phyloP scores from a whole-genome alignment of 2,888 invertebrate species.

The Cyclophora albipunctata region DNA sequence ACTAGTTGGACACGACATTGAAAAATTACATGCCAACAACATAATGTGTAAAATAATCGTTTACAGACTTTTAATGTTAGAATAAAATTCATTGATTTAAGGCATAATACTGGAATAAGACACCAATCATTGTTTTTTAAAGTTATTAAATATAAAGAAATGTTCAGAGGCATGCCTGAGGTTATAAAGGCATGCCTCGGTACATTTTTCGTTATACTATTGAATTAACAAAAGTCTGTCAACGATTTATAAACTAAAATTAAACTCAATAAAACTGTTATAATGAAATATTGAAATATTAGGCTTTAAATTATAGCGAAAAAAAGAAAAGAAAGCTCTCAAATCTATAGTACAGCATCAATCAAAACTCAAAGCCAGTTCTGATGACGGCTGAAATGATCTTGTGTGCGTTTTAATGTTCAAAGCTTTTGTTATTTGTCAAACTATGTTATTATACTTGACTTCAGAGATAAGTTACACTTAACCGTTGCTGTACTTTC shows the following conservation, averaged over 20 bases:
- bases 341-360: constrained; percentile 65
- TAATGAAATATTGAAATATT: constrained; percentile 55
- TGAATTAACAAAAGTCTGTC: constrained; percentile 23
- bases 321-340: constrained; percentile 60
- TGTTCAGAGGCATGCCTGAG: no score
- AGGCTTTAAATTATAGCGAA: constrained; percentile 59
- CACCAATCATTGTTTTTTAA: neutral
- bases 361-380: constrained; percentile 47
- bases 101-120: constrained; percentile 4
- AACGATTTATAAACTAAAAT: constrained; percentile 17
- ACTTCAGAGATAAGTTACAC: constrained; percentile 62
- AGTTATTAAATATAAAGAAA: neutral
- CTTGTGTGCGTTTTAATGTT: constrained; percentile 44
- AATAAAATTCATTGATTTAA: neutral
- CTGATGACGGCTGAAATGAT: constrained; percentile 52
- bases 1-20: constrained; percentile 52
- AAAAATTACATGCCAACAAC: constrained; percentile 56
- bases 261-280: constrained; percentile 47
- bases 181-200: no score
- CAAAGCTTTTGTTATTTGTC: constrained; percentile 62
- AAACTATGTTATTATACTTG: constrained; percentile 67
- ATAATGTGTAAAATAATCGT: constrained; percentile 20
- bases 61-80: constrained; percentile 20
- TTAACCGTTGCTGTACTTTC: constrained; percentile 62
- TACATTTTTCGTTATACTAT: no score